Evolutionary conservation across 2,113 vertebrate genomes (phyloP).

Genomic region (Anguilla rostrata): DNA sequence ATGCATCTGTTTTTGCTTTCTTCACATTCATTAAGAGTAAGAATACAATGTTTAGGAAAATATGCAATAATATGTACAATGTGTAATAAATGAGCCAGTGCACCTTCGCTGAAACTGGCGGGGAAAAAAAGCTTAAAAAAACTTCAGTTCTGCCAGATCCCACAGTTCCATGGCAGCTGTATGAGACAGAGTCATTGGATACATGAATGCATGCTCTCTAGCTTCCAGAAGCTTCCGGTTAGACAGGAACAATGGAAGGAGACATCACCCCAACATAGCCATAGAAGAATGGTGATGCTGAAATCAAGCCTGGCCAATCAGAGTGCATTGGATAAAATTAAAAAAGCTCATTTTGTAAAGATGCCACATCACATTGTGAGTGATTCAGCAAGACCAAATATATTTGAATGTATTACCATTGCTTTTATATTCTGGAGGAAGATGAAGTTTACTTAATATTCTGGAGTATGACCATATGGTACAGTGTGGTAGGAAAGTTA

Average conservation of each 20-base stretch:
- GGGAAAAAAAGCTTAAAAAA: conserved; percentile 32
- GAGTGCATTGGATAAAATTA: background rate
- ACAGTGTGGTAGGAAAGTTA: too few species aligned
- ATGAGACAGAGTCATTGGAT: conserved; percentile 82
- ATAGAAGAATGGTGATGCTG: background rate
- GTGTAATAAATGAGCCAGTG: too few species aligned
- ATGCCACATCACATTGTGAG: background rate
- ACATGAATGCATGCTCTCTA: conserved; percentile 90
- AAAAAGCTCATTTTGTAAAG: background rate
- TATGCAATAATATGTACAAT: too few species aligned
- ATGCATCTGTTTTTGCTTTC: background rate
- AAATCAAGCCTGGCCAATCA: background rate
- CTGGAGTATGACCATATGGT: too few species aligned
- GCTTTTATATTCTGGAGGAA: too few species aligned
- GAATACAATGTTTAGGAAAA: background rate
- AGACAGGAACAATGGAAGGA: background rate
- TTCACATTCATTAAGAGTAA: background rate
- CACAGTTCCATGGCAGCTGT: conserved; percentile 77
- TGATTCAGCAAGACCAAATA: too few species aligned
- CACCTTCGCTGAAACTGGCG: too few species aligned
- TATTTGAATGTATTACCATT: too few species aligned
- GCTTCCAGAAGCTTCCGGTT: conserved; percentile 82
- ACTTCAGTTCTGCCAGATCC: conserved; percentile 80
- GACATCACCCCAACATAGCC: background rate
- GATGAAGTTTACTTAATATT: too few species aligned